phyloP scores from a whole-genome alignment of 2,888 invertebrate genomes.

The Steinernema scapterisci region DNA sequence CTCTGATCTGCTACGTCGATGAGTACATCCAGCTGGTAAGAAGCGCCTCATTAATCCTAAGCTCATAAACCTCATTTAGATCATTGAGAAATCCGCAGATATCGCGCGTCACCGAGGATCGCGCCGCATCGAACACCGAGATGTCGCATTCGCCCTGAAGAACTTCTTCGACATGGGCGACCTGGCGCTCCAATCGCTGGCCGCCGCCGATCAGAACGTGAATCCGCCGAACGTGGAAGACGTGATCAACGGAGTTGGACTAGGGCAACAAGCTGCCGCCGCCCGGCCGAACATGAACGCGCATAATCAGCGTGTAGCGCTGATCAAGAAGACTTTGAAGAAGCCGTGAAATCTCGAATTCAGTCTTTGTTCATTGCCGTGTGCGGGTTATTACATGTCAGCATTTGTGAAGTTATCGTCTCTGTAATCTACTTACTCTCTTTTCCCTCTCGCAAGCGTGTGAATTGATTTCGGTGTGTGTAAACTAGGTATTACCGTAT shows the following conservation, averaged over 20 bases:
- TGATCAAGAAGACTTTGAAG: slow-evolving; percentile 26
- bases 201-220: not conserved
- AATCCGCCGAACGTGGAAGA: slow-evolving; percentile 20
- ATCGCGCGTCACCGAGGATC: slow-evolving; percentile 6
- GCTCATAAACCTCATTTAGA: not conserved
- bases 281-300: not conserved
- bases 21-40: slow-evolving; percentile 2
- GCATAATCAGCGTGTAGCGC: slow-evolving; percentile 3
- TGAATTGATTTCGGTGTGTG: too few relatives aligned
- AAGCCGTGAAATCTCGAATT: slow-evolving; percentile 1
- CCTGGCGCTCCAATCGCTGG: not conserved
- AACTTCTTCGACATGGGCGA: slow-evolving; percentile 26
- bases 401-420: too few relatives aligned
- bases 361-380: too few relatives aligned
- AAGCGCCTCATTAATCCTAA: not conserved
- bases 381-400: too few relatives aligned
- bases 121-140: not conserved
- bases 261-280: not conserved
- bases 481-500: too few relatives aligned
- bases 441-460: too few relatives aligned
- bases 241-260: not conserved
- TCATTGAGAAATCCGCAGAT: slow-evolving; percentile 6
- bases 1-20: not conserved
- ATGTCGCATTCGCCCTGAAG: not conserved
- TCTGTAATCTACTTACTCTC: too few relatives aligned